phyloP scores from a whole-genome alignment of 2,797 vertebrate species.

The Syngnathus rostellatus region DNA sequence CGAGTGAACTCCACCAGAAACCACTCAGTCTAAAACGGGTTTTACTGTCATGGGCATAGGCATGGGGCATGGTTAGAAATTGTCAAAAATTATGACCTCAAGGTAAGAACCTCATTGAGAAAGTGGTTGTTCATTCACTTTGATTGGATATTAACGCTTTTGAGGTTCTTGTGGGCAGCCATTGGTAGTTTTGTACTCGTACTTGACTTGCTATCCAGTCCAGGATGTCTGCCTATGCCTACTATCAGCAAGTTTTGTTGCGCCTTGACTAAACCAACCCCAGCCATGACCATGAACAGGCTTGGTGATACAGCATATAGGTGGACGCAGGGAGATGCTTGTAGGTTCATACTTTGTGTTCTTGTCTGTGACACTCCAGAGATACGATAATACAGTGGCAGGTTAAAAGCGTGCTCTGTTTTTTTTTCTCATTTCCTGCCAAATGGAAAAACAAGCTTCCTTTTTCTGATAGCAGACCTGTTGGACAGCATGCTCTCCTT shows the following conservation, averaged over 20 bases:
- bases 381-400: not conserved
- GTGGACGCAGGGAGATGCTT: no score
- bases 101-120: not conserved
- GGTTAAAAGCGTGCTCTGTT: not conserved
- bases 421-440: not conserved
- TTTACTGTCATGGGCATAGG: not conserved
- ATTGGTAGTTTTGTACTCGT: not conserved
- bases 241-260: not conserved
- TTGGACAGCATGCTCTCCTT: not conserved
- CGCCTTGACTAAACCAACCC: not conserved
- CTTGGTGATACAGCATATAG: no score
- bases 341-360: not conserved
- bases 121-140: not conserved
- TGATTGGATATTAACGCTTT: not conserved
- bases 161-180: not conserved
- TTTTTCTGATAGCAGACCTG: constrained; percentile 3
- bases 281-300: not conserved
- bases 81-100: not conserved
- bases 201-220: not conserved
- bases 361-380: not conserved
- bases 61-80: not conserved
- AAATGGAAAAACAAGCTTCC: not conserved
- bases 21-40: not conserved
- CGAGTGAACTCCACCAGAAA: not conserved
- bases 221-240: not conserved